phyloP scores from a whole-genome alignment of 2,888 invertebrate genomes.

The Julus scandinavius region DNA sequence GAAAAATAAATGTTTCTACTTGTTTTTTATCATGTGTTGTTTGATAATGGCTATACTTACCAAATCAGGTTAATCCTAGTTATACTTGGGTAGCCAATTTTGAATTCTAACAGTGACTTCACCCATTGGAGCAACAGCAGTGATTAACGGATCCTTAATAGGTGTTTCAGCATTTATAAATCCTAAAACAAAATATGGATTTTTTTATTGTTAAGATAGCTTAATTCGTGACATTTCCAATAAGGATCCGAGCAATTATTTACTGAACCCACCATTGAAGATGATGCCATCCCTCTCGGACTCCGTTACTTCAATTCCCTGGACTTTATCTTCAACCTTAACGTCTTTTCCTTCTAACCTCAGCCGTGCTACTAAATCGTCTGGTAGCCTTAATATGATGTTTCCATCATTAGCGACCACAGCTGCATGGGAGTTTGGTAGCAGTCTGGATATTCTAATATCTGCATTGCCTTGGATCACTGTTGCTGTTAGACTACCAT shows the following conservation, averaged over 20 bases:
- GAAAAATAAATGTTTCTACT: background rate
- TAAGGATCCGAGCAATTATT: background rate
- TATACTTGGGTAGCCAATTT: conserved; percentile 33
- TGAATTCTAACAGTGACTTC: background rate
- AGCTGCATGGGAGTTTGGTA: conserved; percentile 5
- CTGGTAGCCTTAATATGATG: background rate
- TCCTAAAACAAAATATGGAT: conserved; percentile 22
- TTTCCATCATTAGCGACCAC: conserved; percentile 30
- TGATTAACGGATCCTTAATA: background rate
- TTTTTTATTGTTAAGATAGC: background rate
- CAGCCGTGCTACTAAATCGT: conserved; percentile 4
- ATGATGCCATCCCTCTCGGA: background rate
- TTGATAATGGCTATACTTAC: background rate
- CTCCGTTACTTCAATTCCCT: background rate
- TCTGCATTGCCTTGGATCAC: conserved; percentile 52
- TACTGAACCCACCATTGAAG: conserved; percentile 30
- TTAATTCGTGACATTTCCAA: no score
- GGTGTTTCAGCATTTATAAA: background rate
- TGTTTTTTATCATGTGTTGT: background rate
- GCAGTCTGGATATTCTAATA: conserved; percentile 53
- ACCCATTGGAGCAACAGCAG: conserved; percentile 50
- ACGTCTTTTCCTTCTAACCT: conserved; percentile 47
- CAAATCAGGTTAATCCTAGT: background rate
- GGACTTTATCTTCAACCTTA: background rate
- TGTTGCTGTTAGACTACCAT: conserved; percentile 54